Evolutionary conservation across 2,888 invertebrate species (phyloP), one percentile per base, ranked within the genome.

Genomic region (Callimorpha dominula): DNA sequence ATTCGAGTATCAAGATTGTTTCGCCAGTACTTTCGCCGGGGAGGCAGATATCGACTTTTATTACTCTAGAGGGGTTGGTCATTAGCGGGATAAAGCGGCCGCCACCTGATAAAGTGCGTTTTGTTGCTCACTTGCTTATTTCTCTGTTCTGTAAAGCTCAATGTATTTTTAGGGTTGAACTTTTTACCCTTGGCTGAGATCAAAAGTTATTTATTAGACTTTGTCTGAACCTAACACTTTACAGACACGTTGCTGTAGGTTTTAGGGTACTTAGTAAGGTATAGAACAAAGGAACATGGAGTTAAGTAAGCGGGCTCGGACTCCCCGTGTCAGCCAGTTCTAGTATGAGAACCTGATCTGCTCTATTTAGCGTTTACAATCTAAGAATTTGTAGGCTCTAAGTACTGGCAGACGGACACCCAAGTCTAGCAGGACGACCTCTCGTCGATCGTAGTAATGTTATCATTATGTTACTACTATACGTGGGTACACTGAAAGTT

Each of bases 71-170:
- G 94, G 94, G 94, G 94, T 92, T 93, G 94, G 94, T 95, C 95
- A 95, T 95, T 95, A 95, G 94, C 92, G 89, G 93, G 90, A 94
- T 95, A 95, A 95, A 95, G 94, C 95, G 93, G 88, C 93, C 92
- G 94, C 93, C 95, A 95, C 95, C 95, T 95, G 94, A 95, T 95
- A 94, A 95, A 95, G 94, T 95, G 95, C 94, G 95, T 94, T 95
- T 95, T 95, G 94, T 95, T 95, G 94, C 95, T 94, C 93, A 89
- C 93, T 84, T 84, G 84, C 84, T 94, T 95, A 92, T 91, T 92
- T 89, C 90, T 90, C 87, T 87, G 86, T 87, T 87, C 81, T 82
- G 82, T 85, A 85, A 85, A 87, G 82, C 80, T 78, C 65, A 82
- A 81, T 79, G 81, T 82, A 79, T 81, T 83, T 81, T 82, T 79